Conservation (phyloP, 2,888 invertebrate genomes). For the Drosophila robusta region DNA sequence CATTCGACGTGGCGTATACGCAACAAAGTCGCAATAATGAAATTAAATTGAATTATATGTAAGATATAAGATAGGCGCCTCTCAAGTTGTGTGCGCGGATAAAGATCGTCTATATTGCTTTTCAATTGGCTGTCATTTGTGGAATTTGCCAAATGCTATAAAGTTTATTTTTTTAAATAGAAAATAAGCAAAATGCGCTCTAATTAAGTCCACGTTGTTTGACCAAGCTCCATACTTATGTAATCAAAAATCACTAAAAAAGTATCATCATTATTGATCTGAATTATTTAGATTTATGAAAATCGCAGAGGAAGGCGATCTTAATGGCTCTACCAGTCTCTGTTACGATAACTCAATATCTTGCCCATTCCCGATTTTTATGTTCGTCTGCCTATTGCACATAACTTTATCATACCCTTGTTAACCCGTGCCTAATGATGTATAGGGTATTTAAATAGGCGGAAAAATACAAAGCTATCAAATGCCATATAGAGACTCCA, state of each 20-base stretch:
- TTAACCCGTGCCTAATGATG: neutral
- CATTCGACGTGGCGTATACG: constrained; percentile 33
- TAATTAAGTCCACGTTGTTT: too few relatives aligned
- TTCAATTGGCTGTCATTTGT: constrained; percentile 31
- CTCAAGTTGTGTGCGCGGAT: constrained; percentile 13
- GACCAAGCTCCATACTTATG: too few relatives aligned
- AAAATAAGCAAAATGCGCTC: too few relatives aligned
- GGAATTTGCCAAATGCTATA: constrained; percentile 18
- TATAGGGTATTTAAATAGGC: neutral
- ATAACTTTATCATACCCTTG: neutral
- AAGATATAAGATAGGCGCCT: constrained; percentile 17
- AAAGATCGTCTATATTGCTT: constrained; percentile 19
- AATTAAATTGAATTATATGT: constrained; percentile 39
- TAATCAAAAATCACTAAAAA: too few relatives aligned
- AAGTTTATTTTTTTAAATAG: too few relatives aligned
- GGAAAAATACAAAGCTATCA: constrained; percentile 7
- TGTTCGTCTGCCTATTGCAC: neutral
- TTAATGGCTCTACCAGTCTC: too few relatives aligned
- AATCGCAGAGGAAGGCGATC: too few relatives aligned
- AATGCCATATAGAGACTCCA: constrained; percentile 34
- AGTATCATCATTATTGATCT: too few relatives aligned
- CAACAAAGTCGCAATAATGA: constrained; percentile 29
- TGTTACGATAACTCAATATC: too few relatives aligned
- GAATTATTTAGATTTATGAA: too few relatives aligned
- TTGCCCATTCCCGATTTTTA: too few relatives aligned